Conservation (phyloP, 2,797 vertebrate genomes). For the Ctenopoma multispine region DNA sequence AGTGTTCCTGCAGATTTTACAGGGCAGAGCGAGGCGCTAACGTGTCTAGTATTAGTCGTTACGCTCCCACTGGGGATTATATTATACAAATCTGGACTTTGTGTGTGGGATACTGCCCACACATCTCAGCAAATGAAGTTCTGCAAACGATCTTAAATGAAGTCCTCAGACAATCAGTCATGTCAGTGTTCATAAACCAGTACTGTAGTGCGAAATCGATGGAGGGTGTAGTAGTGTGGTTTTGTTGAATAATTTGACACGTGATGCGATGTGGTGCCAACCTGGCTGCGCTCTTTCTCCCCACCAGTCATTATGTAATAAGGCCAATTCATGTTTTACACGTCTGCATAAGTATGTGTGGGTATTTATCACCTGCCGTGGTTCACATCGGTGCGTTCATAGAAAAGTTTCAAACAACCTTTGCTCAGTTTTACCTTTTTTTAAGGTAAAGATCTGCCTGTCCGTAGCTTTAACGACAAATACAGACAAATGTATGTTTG, state of each 20-base stretch:
- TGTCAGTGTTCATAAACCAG: neutral
- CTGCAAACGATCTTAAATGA: conserved; percentile 48
- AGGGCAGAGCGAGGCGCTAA: conserved; percentile 17
- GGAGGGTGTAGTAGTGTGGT: neutral
- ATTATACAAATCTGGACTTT: neutral
- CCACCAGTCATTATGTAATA: neutral
- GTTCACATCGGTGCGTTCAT: too few species aligned
- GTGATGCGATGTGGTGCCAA: neutral
- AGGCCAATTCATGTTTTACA: too few species aligned
- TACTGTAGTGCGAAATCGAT: neutral
- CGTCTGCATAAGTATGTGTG: too few species aligned
- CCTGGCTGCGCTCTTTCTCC: neutral
- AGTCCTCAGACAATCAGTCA: conserved; percentile 31
- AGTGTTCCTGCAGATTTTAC: conserved; percentile 38
- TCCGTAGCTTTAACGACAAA: conserved; percentile 6
- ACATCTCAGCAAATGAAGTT: conserved; percentile 12
- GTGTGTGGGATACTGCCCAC: neutral
- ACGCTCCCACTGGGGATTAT: conserved; percentile 7
- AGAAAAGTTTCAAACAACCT: too few species aligned
- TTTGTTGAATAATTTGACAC: conserved; percentile 4
- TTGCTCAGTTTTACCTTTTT: too few species aligned
- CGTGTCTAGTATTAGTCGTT: conserved; percentile 17
- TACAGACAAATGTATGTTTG: neutral
- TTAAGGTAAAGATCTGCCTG: too few species aligned
- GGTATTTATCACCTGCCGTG: too few species aligned